phyloP scores from a whole-genome alignment of 2,888 invertebrate genomes.

The Ethmia dodecea region DNA sequence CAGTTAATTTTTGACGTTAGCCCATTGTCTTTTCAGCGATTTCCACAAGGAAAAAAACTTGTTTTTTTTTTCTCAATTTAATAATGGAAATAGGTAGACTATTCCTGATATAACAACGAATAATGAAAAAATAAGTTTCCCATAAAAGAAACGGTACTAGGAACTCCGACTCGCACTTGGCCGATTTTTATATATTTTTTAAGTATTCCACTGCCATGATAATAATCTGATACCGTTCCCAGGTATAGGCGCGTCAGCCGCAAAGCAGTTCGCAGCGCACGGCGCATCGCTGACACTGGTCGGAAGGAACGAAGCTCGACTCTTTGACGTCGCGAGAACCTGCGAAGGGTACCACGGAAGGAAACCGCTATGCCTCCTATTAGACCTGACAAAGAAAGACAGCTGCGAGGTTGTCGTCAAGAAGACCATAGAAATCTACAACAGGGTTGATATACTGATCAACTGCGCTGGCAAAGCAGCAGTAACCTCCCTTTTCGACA shows the following conservation, averaged over 20 bases:
- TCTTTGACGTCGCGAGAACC: constrained; percentile 29
- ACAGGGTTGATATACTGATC: constrained; percentile 83
- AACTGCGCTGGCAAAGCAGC: constrained; percentile 84
- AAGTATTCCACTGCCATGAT: no score
- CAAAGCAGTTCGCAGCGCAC: constrained; percentile 37
- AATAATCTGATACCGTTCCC: neutral
- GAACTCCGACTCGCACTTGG: no score
- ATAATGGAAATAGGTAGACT: no score
- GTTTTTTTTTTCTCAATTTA: no score
- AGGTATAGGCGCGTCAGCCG: constrained; percentile 47
- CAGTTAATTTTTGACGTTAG: no score
- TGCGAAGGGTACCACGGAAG: constrained; percentile 30
- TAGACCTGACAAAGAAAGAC: constrained; percentile 79
- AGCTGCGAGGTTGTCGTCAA: constrained; percentile 81
- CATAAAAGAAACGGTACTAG: no score
- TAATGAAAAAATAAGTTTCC: no score
- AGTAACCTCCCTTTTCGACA: constrained; percentile 84
- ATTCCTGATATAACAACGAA: no score
- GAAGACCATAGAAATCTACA: constrained; percentile 80
- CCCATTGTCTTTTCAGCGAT: no score
- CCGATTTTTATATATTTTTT: no score
- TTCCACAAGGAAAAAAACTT: no score
- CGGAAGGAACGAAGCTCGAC: constrained; percentile 41
- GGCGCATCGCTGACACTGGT: constrained; percentile 41
- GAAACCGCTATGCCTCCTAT: constrained; percentile 50